Percentiles rank a stretch among this genome's conserved stretches.
Evolutionary conservation across 2,797 vertebrate species (phyloP).

Genomic region (Cynopterus sphinx): DNA sequence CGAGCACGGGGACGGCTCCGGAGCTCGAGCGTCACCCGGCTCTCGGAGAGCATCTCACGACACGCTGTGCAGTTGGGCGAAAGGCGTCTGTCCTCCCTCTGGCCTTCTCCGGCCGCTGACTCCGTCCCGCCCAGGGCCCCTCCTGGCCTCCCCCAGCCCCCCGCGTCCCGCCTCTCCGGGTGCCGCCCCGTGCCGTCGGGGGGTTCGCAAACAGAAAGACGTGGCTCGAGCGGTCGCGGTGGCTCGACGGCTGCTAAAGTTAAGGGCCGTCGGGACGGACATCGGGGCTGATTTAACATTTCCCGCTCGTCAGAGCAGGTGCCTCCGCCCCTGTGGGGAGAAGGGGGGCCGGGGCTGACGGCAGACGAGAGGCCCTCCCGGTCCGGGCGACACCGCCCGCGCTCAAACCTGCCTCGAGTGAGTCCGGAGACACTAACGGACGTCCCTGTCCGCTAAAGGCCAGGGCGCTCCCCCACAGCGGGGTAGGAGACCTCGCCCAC

Average conservation of each 20-base stretch:
- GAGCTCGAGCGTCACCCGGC: fast-evolving
- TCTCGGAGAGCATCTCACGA: background rate
- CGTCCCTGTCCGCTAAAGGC: background rate
- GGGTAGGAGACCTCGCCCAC: no score
- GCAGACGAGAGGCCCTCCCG: background rate
- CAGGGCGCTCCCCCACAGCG: background rate
- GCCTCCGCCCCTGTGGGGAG: background rate
- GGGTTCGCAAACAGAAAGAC: background rate
- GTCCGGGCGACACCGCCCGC: background rate
- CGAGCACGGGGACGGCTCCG: fast-evolving
- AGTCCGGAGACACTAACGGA: background rate
- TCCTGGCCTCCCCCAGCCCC: fast-evolving
- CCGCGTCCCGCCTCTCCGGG: no score
- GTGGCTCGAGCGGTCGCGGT: fast-evolving
- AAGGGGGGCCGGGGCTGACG: no score
- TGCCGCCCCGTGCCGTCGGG: fast-evolving
- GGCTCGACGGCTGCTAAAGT: background rate
- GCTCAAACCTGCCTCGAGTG: background rate
- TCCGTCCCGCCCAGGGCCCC: background rate
- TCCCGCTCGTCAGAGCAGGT: background rate
- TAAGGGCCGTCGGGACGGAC: background rate
- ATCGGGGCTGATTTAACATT: background rate
- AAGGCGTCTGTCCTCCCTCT: background rate
- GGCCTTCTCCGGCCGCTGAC: background rate
- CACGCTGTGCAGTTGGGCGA: background rate